Percentiles rank a stretch among this genome's conserved stretches.
Evolutionary conservation across 2,797 vertebrate species (phyloP).

Genomic region (Anisognathus igniventris): DNA sequence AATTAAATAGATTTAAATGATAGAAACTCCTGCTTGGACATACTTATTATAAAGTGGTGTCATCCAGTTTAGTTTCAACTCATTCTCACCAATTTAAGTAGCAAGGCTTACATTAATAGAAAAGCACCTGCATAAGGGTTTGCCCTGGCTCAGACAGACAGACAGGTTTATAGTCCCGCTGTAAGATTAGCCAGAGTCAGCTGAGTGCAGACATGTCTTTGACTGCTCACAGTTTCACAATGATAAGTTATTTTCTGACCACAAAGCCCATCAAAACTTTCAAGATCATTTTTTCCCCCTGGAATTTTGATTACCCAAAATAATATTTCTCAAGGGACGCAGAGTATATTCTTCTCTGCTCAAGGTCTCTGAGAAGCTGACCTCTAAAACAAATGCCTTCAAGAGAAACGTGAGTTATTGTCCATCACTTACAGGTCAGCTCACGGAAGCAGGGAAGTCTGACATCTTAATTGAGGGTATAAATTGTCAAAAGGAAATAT

Average conservation of each 20-base stretch:
- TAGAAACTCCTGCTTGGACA: neutral
- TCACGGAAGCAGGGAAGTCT: neutral
- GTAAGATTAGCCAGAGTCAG: neutral
- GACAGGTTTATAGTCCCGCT: conserved; percentile 16
- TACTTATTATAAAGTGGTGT: neutral
- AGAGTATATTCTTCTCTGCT: neutral
- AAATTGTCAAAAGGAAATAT: neutral
- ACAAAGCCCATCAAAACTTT: neutral
- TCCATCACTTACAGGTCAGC: neutral
- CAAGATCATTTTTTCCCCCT: neutral
- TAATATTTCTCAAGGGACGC: neutral
- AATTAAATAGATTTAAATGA: conserved; percentile 6
- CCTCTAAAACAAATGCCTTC: neutral
- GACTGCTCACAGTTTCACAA: neutral
- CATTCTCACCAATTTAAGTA: neutral
- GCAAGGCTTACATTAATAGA: neutral
- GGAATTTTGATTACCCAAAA: conserved; percentile 5
- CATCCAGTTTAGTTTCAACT: conserved; percentile 10
- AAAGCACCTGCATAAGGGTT: conserved; percentile 6
- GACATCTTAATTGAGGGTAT: conserved; percentile 12
- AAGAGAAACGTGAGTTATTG: neutral
- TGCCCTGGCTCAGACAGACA: conserved; percentile 3
- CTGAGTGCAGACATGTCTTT: neutral
- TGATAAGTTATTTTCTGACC: neutral
- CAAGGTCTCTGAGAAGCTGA: neutral